These are phyloP conservation scores for Microtus richardsoni DNA, from an alignment of 2,113 vertebrate species.

Conservation along the genomic window DNA sequence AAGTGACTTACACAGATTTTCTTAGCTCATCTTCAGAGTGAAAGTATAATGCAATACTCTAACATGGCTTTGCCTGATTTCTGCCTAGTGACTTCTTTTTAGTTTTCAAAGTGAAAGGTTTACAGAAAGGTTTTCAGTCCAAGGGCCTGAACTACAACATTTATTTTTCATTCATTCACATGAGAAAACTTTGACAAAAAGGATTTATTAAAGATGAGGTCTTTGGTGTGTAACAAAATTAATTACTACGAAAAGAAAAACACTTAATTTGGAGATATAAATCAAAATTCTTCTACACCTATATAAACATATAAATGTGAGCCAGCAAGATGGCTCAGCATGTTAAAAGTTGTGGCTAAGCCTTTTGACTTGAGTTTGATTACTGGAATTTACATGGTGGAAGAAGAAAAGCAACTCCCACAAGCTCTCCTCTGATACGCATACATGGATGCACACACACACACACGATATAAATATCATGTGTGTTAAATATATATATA, in stretches of 20 bases:
- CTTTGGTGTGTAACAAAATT: not conserved
- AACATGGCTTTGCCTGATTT: not conserved
- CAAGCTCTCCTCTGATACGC: not conserved
- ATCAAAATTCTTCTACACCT: not conserved
- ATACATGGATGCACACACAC: not conserved
- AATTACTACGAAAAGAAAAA: not conserved
- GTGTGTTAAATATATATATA: too few species aligned
- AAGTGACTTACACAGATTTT: not conserved
- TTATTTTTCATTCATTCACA: not conserved
- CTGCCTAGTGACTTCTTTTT: not conserved
- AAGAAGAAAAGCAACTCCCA: not conserved
- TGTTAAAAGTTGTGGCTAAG: too few species aligned
- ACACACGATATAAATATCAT: too few species aligned
- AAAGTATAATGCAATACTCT: not conserved
- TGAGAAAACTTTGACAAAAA: not conserved
- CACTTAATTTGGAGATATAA: not conserved
- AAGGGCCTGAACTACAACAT: not conserved
- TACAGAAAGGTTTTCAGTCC: not conserved
- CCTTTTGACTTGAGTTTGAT: not conserved
- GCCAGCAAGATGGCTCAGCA: not conserved
- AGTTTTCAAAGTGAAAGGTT: not conserved
- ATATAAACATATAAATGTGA: not conserved
- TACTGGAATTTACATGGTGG: not conserved
- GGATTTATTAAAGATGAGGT: not conserved
- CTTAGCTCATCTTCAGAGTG: not conserved